These are phyloP conservation scores for Elysia chlorotica DNA, from an alignment of 1,140 invertebrate species.

Conservation along the genomic window DNA sequence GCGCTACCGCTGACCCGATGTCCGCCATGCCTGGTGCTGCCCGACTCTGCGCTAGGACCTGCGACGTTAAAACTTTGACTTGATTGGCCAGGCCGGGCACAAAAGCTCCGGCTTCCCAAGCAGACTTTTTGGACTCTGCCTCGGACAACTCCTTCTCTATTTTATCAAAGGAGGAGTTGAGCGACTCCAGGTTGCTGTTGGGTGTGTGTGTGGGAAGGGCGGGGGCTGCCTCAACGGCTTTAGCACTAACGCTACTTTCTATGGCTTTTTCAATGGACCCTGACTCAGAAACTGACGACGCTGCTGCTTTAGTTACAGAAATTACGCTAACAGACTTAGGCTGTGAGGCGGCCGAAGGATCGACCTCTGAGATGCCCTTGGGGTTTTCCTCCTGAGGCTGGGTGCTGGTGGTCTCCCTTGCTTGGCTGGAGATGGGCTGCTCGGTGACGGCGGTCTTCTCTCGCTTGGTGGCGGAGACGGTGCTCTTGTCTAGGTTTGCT, in stretches of 20 bases:
- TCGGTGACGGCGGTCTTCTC: conserved; percentile 5
- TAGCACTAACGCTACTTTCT: not conserved
- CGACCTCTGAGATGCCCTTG: not conserved
- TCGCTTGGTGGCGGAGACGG: not conserved
- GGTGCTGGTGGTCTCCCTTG: not conserved
- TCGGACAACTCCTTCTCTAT: conserved; percentile 11
- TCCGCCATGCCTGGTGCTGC: conserved; percentile 29
- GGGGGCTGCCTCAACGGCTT: not conserved
- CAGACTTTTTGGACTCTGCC: conserved; percentile 5
- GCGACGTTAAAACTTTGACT: conserved; percentile 18
- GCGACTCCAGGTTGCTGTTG: not conserved
- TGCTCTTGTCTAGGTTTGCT: not conserved
- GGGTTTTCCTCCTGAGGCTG: too few relatives aligned
- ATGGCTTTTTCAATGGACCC: not conserved
- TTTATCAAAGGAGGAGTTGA: not conserved
- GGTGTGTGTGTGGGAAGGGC: too few relatives aligned
- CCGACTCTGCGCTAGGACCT: not conserved
- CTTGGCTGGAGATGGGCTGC: conserved; percentile 6
- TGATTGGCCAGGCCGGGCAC: conserved; percentile 15
- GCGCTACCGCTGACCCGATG: conserved; percentile 64
- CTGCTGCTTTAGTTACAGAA: too few relatives aligned
- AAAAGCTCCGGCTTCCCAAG: not conserved
- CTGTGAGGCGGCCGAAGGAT: not conserved
- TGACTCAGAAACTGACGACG: too few relatives aligned
- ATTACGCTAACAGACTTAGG: not conserved